Evolutionary conservation across 2,797 vertebrate species (phyloP).

Genomic region (Falco naumanni): DNA sequence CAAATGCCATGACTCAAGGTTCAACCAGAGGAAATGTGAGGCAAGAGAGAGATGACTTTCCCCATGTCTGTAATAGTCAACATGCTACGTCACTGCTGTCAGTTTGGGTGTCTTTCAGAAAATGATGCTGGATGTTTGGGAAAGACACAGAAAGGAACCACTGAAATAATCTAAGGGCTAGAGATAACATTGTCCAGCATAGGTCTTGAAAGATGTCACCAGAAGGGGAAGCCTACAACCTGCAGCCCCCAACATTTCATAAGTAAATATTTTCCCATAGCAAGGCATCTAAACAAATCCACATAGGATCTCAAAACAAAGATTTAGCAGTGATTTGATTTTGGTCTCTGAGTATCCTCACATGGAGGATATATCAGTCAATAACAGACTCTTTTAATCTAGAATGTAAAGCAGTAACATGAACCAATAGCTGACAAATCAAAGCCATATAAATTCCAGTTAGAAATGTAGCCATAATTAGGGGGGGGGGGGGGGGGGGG

Average conservation of each 20-base stretch:
- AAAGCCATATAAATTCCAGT: background rate
- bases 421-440: background rate
- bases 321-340: background rate
- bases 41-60: background rate
- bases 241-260: background rate
- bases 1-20: background rate
- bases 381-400: background rate
- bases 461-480: background rate
- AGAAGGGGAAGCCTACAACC: background rate
- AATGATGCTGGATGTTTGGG: background rate
- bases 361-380: background rate
- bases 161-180: background rate
- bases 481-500: too few relatives aligned
- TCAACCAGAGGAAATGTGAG: background rate
- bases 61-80: background rate
- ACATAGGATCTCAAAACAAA: background rate
- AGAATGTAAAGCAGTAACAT: background rate
- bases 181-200: background rate
- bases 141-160: background rate
- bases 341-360: background rate
- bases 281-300: background rate
- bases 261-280: background rate
- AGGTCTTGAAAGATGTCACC: background rate
- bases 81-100: background rate
- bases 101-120: background rate